Base-by-base conservation (phyloP, 2,888 invertebrate species). In the Dasysyrphus tricinctus region DNA sequence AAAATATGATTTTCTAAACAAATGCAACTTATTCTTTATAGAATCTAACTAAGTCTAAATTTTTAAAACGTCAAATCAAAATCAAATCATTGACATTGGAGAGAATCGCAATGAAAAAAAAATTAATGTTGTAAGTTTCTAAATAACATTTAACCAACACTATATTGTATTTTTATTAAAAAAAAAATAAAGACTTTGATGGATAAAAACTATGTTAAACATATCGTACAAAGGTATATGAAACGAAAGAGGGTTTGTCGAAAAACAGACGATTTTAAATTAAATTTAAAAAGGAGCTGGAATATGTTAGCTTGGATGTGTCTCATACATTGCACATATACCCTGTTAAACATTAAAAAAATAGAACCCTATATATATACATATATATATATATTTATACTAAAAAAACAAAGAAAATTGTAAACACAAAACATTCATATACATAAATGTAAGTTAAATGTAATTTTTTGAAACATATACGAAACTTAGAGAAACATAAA, bases 221-320 rank as follows among this genome's bases (percentile, higher is more conserved):
- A 91, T 91, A 91, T 91, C 91, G 91, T 91, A 92, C 91, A 91
- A 91, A 91, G 82, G 83, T 86, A 86, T 86, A 86, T 86, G 86
- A 79, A 82, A 79, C 59, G 86, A 82, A 82, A 54, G 54, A 44
- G 65, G 37, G 57, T 70, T 63, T 80, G 63, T 39, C 47, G 47
- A 42, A 39, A 47, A 65, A 54, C 51, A 32, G 56, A 61, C 47
- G 24, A 39, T 29, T 39, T 69, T 24, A 32, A 63, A 78, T 61
- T 29, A 19, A 37, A 61, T 11, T 54, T 37, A 32, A 59, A 49
- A 65, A n/a, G 47, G 19, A 76, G 85, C 81, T 81, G 77, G 57
- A 80, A 39, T 29, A 74, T 70, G 81, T 74, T 51, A 63, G 63
- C 77, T 72, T 65, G 74, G 73, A 82, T 59, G 67, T 72, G 72